Percentiles rank a stretch among this genome's conserved stretches.
Evolutionary conservation across 2,113 vertebrate species (phyloP).

Genomic region (Macquaria ambigua): DNA sequence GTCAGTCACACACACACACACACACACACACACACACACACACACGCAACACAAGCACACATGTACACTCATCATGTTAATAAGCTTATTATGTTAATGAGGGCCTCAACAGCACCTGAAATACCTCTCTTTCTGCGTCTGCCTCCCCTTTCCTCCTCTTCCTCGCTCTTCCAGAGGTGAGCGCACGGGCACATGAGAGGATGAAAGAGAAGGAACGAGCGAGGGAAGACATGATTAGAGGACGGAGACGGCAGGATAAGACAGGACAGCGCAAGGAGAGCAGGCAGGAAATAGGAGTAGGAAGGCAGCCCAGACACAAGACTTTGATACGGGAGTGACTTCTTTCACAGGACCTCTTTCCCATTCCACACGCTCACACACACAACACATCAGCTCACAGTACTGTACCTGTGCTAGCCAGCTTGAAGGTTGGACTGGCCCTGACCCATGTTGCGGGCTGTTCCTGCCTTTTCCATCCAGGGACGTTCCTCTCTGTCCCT

Average conservation of each 20-base stretch:
- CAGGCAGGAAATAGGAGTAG: slow-evolving; percentile 33
- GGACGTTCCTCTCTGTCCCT: slow-evolving; percentile 65
- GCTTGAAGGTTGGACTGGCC: slow-evolving; percentile 48
- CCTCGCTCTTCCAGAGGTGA: slow-evolving; percentile 50
- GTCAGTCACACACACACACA: slow-evolving; percentile 42
- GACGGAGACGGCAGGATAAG: slow-evolving; percentile 55
- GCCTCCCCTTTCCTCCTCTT: slow-evolving; percentile 7
- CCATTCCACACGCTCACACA: not conserved
- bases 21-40: slow-evolving; percentile 8
- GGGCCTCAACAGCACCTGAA: slow-evolving; percentile 58
- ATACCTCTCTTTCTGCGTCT: slow-evolving; percentile 22
- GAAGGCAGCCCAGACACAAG: slow-evolving; percentile 33
- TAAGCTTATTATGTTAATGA: slow-evolving; percentile 64
- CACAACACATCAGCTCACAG: slow-evolving; percentile 24
- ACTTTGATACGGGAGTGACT: slow-evolving; percentile 71
- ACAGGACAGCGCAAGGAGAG: slow-evolving; percentile 43
- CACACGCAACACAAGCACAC: slow-evolving; percentile 12
- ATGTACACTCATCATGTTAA: slow-evolving; percentile 59
- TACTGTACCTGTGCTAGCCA: slow-evolving; percentile 51
- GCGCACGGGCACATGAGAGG: not conserved
- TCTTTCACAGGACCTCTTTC: slow-evolving; percentile 6
- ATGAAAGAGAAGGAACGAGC: slow-evolving; percentile 49
- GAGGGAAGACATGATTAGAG: slow-evolving; percentile 59
- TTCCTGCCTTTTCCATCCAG: slow-evolving; percentile 65
- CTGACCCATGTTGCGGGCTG: slow-evolving; percentile 55